phyloP scores from a whole-genome alignment of 2,797 vertebrate genomes.

The Spondyliosoma cantharus region DNA sequence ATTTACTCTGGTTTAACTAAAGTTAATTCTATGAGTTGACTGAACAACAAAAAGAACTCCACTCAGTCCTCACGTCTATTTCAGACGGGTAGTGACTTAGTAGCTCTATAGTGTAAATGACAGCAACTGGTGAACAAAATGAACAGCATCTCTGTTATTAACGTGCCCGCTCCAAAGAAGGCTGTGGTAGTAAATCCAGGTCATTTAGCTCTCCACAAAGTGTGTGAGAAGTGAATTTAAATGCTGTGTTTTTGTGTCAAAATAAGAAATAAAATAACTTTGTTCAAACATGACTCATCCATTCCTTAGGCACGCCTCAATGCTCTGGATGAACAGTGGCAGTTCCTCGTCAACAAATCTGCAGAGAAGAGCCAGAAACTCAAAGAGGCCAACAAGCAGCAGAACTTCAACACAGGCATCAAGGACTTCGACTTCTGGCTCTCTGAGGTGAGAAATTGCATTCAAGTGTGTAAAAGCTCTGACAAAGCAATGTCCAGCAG shows the following conservation, averaged over 20 bases:
- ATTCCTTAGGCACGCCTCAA: conserved; percentile 87
- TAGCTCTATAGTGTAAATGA: neutral
- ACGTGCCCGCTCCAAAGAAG: too few species aligned
- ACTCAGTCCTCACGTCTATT: neutral
- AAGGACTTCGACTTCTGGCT: conserved; percentile 99
- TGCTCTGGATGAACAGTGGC: conserved; percentile 96
- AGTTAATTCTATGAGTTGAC: too few species aligned
- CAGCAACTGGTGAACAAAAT: neutral
- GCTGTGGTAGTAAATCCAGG: neutral
- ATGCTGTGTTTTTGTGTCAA: neutral
- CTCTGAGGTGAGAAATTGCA: conserved; percentile 88
- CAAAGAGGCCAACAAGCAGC: conserved; percentile 98
- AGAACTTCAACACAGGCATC: conserved; percentile 99
- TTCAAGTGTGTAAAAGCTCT: neutral
- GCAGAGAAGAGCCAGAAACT: conserved; percentile 99
- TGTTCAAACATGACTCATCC: neutral
- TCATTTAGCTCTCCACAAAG: neutral
- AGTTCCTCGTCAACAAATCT: conserved; percentile 97
- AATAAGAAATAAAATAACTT: neutral
- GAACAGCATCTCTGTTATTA: neutral
- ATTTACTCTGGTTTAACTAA: too few species aligned
- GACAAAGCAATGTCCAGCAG: neutral
- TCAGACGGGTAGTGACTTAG: neutral
- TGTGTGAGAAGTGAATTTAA: neutral
- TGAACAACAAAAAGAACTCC: too few species aligned